These are phyloP conservation scores for Drosophila leonis DNA, from an alignment of 2,888 invertebrate species.

Conservation along the genomic window DNA sequence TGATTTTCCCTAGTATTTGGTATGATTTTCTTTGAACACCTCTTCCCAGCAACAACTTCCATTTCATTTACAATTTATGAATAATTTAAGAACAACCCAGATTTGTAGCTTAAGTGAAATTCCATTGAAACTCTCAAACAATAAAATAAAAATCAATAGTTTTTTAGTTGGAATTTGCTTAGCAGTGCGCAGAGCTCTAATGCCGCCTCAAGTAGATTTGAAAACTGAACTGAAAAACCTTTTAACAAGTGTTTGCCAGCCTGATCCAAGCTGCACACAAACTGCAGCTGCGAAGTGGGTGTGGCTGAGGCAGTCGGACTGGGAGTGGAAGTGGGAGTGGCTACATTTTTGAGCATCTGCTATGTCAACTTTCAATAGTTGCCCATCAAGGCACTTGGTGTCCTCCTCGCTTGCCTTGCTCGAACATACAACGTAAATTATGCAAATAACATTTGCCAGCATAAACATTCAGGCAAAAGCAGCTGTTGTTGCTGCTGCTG, in stretches of 20 bases:
- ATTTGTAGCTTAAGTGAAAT: not conserved
- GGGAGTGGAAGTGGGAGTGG: not conserved
- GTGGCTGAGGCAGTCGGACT: too few relatives aligned
- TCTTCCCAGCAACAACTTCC: not conserved
- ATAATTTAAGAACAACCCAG: not conserved
- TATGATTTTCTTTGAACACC: not conserved
- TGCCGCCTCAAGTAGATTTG: constrained; percentile 20
- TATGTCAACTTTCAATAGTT: constrained; percentile 48
- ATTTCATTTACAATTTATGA: not conserved
- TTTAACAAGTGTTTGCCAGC: constrained; percentile 38
- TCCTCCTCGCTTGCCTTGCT: constrained; percentile 26
- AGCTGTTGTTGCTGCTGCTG: constrained; percentile 10
- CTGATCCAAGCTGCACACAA: constrained; percentile 34
- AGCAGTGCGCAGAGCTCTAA: not conserved
- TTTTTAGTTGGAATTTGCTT: constrained; percentile 17
- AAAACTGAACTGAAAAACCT: constrained; percentile 32
- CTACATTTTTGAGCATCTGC: constrained; percentile 42
- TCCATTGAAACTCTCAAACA: not conserved
- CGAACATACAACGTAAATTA: constrained; percentile 74
- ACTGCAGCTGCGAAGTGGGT: constrained; percentile 7
- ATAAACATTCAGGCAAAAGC: constrained; percentile 69
- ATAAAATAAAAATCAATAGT: constrained; percentile 5
- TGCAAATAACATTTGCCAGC: constrained; percentile 79
- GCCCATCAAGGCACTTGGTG: constrained; percentile 40
- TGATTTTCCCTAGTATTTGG: not conserved